Conservation (phyloP, 2,888 invertebrate species). For the Chrysolina oricalcia region DNA sequence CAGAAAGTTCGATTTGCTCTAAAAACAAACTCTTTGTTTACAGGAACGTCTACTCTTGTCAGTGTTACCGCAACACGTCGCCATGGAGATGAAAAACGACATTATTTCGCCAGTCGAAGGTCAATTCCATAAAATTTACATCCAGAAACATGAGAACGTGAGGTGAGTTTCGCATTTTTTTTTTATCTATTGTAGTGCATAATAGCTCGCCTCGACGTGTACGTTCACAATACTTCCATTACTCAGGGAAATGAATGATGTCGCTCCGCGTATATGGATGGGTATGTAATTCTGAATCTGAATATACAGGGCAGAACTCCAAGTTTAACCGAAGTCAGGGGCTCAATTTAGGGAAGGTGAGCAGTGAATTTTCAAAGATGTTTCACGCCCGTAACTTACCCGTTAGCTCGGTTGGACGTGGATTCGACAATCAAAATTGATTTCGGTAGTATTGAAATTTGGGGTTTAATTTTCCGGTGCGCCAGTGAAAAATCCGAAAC, state of each 20-base stretch:
- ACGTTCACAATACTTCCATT: background rate
- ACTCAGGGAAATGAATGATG: background rate
- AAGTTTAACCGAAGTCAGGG: no score
- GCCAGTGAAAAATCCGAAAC: no score
- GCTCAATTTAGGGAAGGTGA: no score
- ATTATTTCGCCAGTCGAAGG: slow-evolving; percentile 92
- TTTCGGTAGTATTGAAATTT: no score
- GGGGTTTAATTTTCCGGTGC: no score
- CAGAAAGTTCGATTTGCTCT: background rate
- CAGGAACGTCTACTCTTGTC: slow-evolving; percentile 90
- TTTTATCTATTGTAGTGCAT: slow-evolving; percentile 82
- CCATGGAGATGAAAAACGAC: slow-evolving; percentile 96
- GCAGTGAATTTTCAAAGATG: no score
- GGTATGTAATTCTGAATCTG: no score
- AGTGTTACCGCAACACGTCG: slow-evolving; percentile 91
- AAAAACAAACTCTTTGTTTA: slow-evolving; percentile 49
- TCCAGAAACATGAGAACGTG: slow-evolving; percentile 94
- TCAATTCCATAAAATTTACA: slow-evolving; percentile 95
- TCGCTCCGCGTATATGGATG: background rate
- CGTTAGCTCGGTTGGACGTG: no score
- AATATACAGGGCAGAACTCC: no score
- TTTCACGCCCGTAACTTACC: no score
- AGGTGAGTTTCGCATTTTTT: slow-evolving; percentile 77
- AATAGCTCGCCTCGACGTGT: background rate
- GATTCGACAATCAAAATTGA: no score